Conservation (phyloP, 1,140 invertebrate genomes). For the fruit fly (Drosophila melanogaster) region Release_6_plus_ISO1_MT NT_033777.3:27669001-27669500, state of each 20-base stretch:
- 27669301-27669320: conserved; percentile 91
- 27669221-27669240: conserved; percentile 84
- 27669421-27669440: conserved; percentile 91
- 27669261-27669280: conserved; percentile 83
- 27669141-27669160: conserved; percentile 89
- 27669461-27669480: conserved; percentile 92
- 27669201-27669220: conserved; percentile 86
- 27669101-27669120: conserved; percentile 83
- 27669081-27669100: conserved; percentile 90
- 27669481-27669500: conserved; percentile 89
- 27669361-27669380: conserved; percentile 94
- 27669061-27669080: conserved; percentile 90
- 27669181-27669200: conserved; percentile 85
- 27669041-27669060: conserved; percentile 87
- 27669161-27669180: conserved; percentile 87
- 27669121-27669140: conserved; percentile 84
- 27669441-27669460: conserved; percentile 94
- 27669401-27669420: conserved; percentile 92
- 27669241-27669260: conserved; percentile 84
- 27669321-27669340: conserved; percentile 94
- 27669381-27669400: conserved; percentile 93
- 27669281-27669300: conserved; percentile 87
- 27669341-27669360: conserved; percentile 87
- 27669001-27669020: conserved; percentile 89
- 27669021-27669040: conserved; percentile 91